Percentiles rank a stretch among this genome's conserved stretches.
Evolutionary conservation across 2,888 invertebrate genomes (phyloP).

Genomic region (Himalopsyche anomala): DNA sequence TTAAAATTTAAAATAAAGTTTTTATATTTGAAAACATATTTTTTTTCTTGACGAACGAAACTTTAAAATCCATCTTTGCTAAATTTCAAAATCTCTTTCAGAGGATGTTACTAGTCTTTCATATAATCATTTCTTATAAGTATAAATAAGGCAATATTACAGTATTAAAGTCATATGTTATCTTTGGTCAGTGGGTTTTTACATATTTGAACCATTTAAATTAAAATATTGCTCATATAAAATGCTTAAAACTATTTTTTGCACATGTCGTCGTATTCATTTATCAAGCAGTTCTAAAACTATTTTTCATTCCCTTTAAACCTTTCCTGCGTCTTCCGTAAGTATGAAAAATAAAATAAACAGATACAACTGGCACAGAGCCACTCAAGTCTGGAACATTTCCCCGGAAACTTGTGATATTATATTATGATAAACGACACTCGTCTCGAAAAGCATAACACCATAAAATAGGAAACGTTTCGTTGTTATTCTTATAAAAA

Average conservation of each 20-base stretch:
- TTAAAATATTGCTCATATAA: conserved; percentile 29
- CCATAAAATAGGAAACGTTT: conserved; percentile 33
- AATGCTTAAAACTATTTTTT: conserved; percentile 8
- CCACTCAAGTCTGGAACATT: conserved; percentile 37
- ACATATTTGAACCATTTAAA: background rate
- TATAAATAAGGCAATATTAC: too few species aligned
- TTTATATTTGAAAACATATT: background rate
- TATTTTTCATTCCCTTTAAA: conserved; percentile 34
- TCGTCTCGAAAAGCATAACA: conserved; percentile 41
- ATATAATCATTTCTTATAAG: too few species aligned
- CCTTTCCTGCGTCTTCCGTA: conserved; percentile 17
- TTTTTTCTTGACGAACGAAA: too few species aligned
- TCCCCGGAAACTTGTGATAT: conserved; percentile 26
- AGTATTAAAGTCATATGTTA: background rate
- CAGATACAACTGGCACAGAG: conserved; percentile 28
- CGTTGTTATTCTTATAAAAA: conserved; percentile 17
- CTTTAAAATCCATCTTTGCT: too few species aligned
- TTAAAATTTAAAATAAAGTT: background rate
- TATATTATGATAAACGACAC: conserved; percentile 35
- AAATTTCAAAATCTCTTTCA: too few species aligned
- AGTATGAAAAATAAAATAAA: conserved; percentile 45
- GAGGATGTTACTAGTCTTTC: too few species aligned
- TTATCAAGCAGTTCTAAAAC: conserved; percentile 26
- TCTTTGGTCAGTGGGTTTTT: background rate
- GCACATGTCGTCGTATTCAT: conserved; percentile 14